Conservation (phyloP, 2,888 invertebrate species). For the Caradrina kadenii region DNA sequence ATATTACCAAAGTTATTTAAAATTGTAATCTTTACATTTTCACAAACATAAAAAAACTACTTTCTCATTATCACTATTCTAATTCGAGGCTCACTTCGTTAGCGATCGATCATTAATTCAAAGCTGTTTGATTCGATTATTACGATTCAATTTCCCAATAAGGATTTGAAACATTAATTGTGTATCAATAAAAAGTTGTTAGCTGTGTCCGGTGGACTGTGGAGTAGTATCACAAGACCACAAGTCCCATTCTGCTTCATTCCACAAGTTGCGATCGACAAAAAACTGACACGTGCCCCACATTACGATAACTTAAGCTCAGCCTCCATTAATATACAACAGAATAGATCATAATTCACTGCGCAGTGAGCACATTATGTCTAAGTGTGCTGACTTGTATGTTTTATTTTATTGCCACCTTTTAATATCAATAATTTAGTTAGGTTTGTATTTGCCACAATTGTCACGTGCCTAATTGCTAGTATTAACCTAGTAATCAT, state of each 20-base stretch:
- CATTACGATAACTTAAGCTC: constrained; percentile 57
- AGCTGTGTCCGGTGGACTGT: constrained; percentile 54
- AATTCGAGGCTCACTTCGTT: constrained; percentile 47
- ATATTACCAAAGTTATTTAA: not conserved
- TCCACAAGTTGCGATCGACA: constrained; percentile 52
- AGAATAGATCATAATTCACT: constrained; percentile 58
- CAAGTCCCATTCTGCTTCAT: constrained; percentile 55
- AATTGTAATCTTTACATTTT: constrained; percentile 1
- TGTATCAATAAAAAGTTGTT: constrained; percentile 55
- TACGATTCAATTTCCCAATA: constrained; percentile 58
- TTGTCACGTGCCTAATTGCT: constrained; percentile 9
- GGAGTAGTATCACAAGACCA: constrained; percentile 50
- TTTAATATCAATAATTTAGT: constrained; percentile 48
- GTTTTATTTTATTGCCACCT: constrained; percentile 53
- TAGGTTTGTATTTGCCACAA: not conserved
- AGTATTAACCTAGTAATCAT: constrained; percentile 1
- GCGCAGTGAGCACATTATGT: constrained; percentile 49
- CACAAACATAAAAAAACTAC: constrained; percentile 24
- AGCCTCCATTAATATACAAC: constrained; percentile 53
- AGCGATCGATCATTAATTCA: constrained; percentile 52
- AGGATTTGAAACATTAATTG: constrained; percentile 59
- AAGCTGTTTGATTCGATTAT: constrained; percentile 56
- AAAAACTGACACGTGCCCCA: constrained; percentile 62
- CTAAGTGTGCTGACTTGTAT: constrained; percentile 43
- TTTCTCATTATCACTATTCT: constrained; percentile 48